Percentiles rank a stretch among this genome's conserved stretches.
phyloP scores from a whole-genome alignment of 2,113 vertebrate species.

The Amia ocellicauda region DNA sequence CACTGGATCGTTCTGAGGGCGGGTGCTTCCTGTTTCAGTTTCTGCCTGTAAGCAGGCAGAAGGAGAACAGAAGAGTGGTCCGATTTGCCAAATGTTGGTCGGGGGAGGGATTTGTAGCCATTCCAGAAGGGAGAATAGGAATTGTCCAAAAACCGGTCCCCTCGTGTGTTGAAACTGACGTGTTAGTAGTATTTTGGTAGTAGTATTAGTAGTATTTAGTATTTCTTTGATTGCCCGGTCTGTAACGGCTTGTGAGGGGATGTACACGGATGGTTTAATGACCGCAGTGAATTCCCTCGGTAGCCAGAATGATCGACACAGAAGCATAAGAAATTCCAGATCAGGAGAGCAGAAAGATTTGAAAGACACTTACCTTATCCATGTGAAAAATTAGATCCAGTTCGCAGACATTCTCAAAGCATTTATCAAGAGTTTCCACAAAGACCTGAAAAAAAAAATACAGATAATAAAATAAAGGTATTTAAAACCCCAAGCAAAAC shows the following conservation, averaged over 20 bases:
- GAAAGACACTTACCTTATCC: slow-evolving; percentile 76
- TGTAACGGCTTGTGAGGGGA: slow-evolving; percentile 9
- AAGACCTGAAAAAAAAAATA: slow-evolving; percentile 72
- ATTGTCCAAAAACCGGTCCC: too few relatives aligned
- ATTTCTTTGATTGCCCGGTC: slow-evolving; percentile 3
- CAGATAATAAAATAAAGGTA: neutral
- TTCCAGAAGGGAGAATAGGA: slow-evolving; percentile 13
- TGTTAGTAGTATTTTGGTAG: too few relatives aligned
- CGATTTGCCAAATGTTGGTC: slow-evolving; percentile 11
- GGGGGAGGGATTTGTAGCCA: slow-evolving; percentile 2
- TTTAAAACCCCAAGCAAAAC: neutral
- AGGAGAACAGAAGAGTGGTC: slow-evolving; percentile 20
- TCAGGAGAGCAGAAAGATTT: neutral
- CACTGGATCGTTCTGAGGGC: neutral
- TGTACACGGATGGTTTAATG: neutral
- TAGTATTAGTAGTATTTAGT: too few relatives aligned
- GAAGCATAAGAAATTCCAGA: neutral
- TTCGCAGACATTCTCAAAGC: slow-evolving; percentile 93
- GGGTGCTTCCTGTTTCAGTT: slow-evolving; percentile 16
- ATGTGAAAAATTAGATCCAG: slow-evolving; percentile 95
- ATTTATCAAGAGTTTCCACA: slow-evolving; percentile 93
- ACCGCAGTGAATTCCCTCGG: neutral
- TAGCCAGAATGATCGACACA: slow-evolving; percentile 13
- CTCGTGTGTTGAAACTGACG: too few relatives aligned
- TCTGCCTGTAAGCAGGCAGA: slow-evolving; percentile 19